These are phyloP conservation scores for Drosophila pseudoananassae DNA, from an alignment of 1,140 invertebrate species.

Conservation along the genomic window DNA sequence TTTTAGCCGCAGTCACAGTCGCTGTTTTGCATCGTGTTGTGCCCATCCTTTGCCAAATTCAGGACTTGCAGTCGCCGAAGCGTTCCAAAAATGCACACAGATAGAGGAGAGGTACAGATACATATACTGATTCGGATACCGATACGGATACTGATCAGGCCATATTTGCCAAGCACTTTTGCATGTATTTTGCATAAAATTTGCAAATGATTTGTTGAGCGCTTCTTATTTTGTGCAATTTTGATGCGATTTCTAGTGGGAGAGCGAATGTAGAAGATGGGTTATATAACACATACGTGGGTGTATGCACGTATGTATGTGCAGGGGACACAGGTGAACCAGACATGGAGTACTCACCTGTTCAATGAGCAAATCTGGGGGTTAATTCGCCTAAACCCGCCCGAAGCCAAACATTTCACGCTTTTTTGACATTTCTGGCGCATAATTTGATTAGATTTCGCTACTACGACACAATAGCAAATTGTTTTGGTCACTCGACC, in stretches of 20 bases:
- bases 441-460: slow-evolving; percentile 81
- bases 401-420: slow-evolving; percentile 73
- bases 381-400: slow-evolving; percentile 19
- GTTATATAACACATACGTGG: not conserved
- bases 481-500: slow-evolving; percentile 63
- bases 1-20: slow-evolving; percentile 61
- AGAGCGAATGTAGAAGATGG: slow-evolving; percentile 10
- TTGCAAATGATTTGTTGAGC: slow-evolving; percentile 70
- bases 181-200: slow-evolving; percentile 78
- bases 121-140: slow-evolving; percentile 18
- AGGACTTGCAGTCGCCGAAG: slow-evolving; percentile 33
- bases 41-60: slow-evolving; percentile 1
- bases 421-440: slow-evolving; percentile 81
- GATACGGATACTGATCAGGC: slow-evolving; percentile 43
- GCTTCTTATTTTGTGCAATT: slow-evolving; percentile 77
- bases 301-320: not conserved
- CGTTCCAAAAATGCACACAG: slow-evolving; percentile 56
- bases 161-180: slow-evolving; percentile 79
- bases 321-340: slow-evolving; percentile 18
- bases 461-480: slow-evolving; percentile 53
- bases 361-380: slow-evolving; percentile 1
- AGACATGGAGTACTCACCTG: slow-evolving; percentile 30
- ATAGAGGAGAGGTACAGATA: slow-evolving; percentile 13
- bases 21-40: slow-evolving; percentile 6
- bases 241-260: slow-evolving; percentile 61